phyloP scores from a whole-genome alignment of 2,797 vertebrate genomes.

The Chiroxiphia lanceolata region DNA sequence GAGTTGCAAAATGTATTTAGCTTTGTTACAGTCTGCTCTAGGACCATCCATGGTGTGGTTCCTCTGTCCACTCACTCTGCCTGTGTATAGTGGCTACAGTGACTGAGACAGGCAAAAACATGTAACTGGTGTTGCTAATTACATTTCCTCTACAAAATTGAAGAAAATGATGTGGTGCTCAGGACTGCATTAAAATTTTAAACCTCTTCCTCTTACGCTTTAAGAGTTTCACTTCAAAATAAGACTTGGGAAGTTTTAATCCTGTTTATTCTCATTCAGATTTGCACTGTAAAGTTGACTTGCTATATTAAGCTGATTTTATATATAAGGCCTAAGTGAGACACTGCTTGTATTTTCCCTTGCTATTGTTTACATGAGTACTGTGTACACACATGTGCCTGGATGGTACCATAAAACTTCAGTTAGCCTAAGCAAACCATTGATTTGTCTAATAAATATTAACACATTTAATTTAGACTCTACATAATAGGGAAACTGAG shows the following conservation, averaged over 20 bases:
- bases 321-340: slow-evolving; percentile 36
- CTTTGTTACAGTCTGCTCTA: not conserved
- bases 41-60: not conserved
- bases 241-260: slow-evolving; percentile 17
- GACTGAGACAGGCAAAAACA: not conserved
- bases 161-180: slow-evolving; percentile 18
- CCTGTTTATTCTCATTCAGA: slow-evolving; percentile 52
- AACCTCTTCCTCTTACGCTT: slow-evolving; percentile 44
- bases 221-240: slow-evolving; percentile 33
- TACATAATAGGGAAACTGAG: slow-evolving; percentile 43
- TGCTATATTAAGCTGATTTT: slow-evolving; percentile 30
- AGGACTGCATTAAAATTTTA: slow-evolving; percentile 40
- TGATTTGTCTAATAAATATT: slow-evolving; percentile 64
- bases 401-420: slow-evolving; percentile 46
- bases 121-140: not conserved
- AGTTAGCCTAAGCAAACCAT: slow-evolving; percentile 47
- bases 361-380: slow-evolving; percentile 63
- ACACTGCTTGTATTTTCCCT: slow-evolving; percentile 62
- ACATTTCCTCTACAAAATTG: not conserved
- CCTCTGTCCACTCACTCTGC: not conserved
- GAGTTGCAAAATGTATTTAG: not conserved
- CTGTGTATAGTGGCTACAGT: not conserved
- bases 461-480: slow-evolving; percentile 46
- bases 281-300: slow-evolving; percentile 61
- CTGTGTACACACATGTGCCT: slow-evolving; percentile 63